Evolutionary conservation across 2,797 vertebrate genomes (phyloP), one percentile per base, ranked within the genome.

Genomic region (Enteromius paludinosus): DNA sequence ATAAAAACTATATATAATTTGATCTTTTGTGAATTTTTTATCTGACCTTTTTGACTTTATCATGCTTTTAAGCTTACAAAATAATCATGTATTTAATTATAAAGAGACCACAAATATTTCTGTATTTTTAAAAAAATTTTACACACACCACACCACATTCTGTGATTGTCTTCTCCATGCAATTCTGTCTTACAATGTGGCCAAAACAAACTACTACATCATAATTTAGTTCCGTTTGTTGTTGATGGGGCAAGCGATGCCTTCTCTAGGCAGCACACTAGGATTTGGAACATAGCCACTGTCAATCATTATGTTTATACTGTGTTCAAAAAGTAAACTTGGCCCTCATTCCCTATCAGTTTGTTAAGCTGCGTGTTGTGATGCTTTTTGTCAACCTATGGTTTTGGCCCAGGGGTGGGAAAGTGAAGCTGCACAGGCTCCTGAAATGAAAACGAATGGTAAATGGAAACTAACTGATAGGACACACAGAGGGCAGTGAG

Each of bases 301-400:
- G 30, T 62, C 52, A 81, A 81, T 72, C 79, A 18, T 81, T 81
- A 9, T 52, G 71, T 72, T 62, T 81, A 47, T 61, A 81, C 68
- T n/a, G 41, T 20, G 6, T 33, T 59, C 18, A 11, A 64, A 82
- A 82, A 74, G 80, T 75, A 82, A 74, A 82, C 33, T 52, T 82
- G 23, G 33, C 71, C 80, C 49, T 73, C 45, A 82, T 28, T 82
- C 17, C 18, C 4, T 54, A 12, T 81, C 56, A 66, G 43, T 43
- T 65, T 38, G 14, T 81, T 38, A 17, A 43, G 23, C 23, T 54
- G 54, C 43, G 62, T 68, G 47, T 68, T 68, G 35, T 68, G 47
- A 54, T 56, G 61, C 18, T 38, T 52, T 82, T 75, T 74, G 61
- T 74, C 56, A 75, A 56, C 15, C 23, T 54, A n/a, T 75, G 47